Evolutionary conservation across 2,113 vertebrate genomes (phyloP).

Genomic region (Megaleporinus macrocephalus): DNA sequence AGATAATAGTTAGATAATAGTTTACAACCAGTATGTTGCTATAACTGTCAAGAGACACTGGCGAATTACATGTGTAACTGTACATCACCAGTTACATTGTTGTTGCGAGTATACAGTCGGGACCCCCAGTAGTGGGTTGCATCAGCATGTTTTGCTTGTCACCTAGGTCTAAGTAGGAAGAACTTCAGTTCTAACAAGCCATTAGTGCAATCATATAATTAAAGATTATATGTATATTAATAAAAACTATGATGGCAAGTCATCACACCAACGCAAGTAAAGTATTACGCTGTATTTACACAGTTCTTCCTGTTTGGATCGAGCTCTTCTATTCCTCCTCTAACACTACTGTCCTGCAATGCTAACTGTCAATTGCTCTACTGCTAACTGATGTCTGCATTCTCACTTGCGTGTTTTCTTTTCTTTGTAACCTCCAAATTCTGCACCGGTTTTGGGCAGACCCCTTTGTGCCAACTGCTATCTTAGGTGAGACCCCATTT

Average conservation of each 20-base stretch:
- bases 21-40: too few relatives aligned
- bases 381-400: conserved; percentile 27
- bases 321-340: background rate
- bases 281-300: background rate
- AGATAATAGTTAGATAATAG: too few relatives aligned
- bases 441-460: conserved; percentile 87
- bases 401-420: conserved; percentile 72
- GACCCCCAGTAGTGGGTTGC: too few relatives aligned
- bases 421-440: conserved; percentile 71
- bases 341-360: background rate
- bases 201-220: background rate
- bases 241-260: background rate
- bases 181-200: background rate
- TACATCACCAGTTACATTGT: too few relatives aligned
- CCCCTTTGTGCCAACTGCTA: conserved; percentile 98
- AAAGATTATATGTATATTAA: background rate
- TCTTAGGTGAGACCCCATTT: conserved; percentile 92
- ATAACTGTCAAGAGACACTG: too few relatives aligned
- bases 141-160: background rate
- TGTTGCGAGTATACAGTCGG: too few relatives aligned
- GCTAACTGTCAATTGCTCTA: conserved; percentile 6
- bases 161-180: background rate
- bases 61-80: too few relatives aligned
- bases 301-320: conserved; percentile 8
- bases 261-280: background rate